phyloP scores from a whole-genome alignment of 1,140 invertebrate genomes.

The Musca vetustissima region DNA sequence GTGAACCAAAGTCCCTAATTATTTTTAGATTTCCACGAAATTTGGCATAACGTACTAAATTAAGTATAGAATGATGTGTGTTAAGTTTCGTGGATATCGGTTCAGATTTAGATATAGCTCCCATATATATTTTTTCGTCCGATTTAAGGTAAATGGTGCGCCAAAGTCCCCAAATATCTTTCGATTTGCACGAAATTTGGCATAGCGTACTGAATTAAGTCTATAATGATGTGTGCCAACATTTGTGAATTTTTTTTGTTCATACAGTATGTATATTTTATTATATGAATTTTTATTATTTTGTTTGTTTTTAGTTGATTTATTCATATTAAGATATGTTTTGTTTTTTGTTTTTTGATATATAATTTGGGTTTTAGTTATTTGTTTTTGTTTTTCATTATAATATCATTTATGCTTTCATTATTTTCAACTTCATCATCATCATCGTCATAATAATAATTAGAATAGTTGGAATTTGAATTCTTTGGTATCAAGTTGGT shows the following conservation, averaged over 20 bases:
- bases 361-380: neutral
- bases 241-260: neutral
- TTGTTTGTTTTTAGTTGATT: slow-evolving; percentile 20
- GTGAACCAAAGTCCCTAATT: too few relatives aligned
- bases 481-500: slow-evolving; percentile 32
- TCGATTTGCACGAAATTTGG: too few relatives aligned
- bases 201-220: too few relatives aligned
- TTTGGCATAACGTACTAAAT: too few relatives aligned
- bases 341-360: neutral
- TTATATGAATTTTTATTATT: slow-evolving; percentile 22
- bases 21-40: too few relatives aligned
- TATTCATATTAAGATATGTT: slow-evolving; percentile 7
- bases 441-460: slow-evolving; percentile 7
- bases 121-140: too few relatives aligned
- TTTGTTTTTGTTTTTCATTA: neutral
- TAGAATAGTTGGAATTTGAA: slow-evolving; percentile 19
- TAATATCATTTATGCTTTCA: slow-evolving; percentile 8
- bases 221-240: too few relatives aligned
- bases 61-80: too few relatives aligned
- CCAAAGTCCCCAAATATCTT: too few relatives aligned
- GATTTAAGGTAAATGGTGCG: too few relatives aligned
- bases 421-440: neutral
- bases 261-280: slow-evolving; percentile 19
- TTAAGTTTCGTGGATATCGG: too few relatives aligned
- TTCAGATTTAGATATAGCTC: too few relatives aligned